Conservation (phyloP, 2,113 vertebrate species). For the Loxodonta africana region DNA sequence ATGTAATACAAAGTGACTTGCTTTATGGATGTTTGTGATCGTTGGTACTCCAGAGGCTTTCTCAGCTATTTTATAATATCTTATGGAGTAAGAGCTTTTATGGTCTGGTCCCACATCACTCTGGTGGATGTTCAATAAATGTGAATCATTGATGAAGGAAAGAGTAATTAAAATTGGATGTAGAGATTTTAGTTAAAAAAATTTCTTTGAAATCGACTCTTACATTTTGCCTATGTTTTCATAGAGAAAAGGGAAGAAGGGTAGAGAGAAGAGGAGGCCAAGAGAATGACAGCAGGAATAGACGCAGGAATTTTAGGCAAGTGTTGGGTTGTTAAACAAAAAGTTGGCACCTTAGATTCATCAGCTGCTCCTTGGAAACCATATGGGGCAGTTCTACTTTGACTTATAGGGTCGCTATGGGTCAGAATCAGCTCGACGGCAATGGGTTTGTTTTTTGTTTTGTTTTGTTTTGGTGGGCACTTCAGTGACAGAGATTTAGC, state of each 20-base stretch:
- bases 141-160: slow-evolving; percentile 68
- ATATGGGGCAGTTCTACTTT: too few relatives aligned
- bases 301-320: neutral
- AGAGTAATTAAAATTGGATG: slow-evolving; percentile 65
- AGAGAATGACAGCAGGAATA: neutral
- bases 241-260: neutral
- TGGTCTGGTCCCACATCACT: neutral
- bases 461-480: too few relatives aligned
- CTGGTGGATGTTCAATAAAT: slow-evolving; percentile 44
- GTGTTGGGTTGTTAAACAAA: neutral
- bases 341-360: too few relatives aligned
- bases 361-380: too few relatives aligned
- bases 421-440: too few relatives aligned
- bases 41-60: slow-evolving; percentile 32
- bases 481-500: neutral
- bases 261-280: neutral
- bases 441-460: too few relatives aligned
- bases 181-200: slow-evolving; percentile 55
- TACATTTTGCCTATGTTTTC: slow-evolving; percentile 35
- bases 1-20: slow-evolving; percentile 45
- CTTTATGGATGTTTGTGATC: slow-evolving; percentile 50
- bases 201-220: slow-evolving; percentile 54
- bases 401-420: too few relatives aligned
- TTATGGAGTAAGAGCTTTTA: slow-evolving; percentile 59
- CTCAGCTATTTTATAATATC: neutral